Evolutionary conservation across 2,797 vertebrate species (phyloP).

Genomic region (Crocodylus rhombifer): DNA sequence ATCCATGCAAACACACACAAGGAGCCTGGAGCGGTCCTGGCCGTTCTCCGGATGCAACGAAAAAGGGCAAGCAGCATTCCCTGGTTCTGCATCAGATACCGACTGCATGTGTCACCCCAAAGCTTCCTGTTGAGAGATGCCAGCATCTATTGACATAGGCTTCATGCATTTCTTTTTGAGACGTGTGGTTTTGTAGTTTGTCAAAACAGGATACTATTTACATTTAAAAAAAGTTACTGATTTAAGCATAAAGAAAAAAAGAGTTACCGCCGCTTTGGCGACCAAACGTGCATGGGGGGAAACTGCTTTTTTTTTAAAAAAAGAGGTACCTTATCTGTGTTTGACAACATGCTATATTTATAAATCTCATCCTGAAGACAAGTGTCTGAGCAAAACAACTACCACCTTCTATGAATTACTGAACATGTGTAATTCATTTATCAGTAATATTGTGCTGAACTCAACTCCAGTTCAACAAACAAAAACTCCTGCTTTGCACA

Average conservation of each 20-base stretch:
- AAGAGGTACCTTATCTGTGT: slow-evolving; percentile 69
- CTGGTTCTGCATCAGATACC: slow-evolving; percentile 17
- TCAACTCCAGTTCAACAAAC: slow-evolving; percentile 83
- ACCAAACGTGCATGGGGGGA: slow-evolving; percentile 78
- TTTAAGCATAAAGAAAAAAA: slow-evolving; percentile 75
- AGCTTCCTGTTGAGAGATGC: slow-evolving; percentile 84
- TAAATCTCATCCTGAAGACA: slow-evolving; percentile 74
- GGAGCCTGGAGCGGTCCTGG: no score
- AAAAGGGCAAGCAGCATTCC: neutral
- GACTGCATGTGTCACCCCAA: slow-evolving; percentile 70
- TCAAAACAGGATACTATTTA: slow-evolving; percentile 92
- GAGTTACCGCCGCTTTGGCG: slow-evolving; percentile 80
- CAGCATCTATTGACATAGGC: slow-evolving; percentile 74
- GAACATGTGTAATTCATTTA: slow-evolving; percentile 82
- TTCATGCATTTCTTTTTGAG: slow-evolving; percentile 71
- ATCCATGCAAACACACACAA: neutral
- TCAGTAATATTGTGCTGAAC: slow-evolving; percentile 81
- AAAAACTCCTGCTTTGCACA: slow-evolving; percentile 84
- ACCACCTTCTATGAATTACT: slow-evolving; percentile 85
- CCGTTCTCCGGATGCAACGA: no score
- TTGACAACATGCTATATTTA: slow-evolving; percentile 81
- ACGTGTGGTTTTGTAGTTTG: slow-evolving; percentile 89
- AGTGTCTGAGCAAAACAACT: slow-evolving; percentile 78
- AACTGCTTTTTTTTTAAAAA: neutral
- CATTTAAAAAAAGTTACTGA: slow-evolving; percentile 74